Percentiles rank a stretch among this genome's conserved stretches.
Conservation (phyloP, 2,888 invertebrate genomes). For the Stenurella melanura region DNA sequence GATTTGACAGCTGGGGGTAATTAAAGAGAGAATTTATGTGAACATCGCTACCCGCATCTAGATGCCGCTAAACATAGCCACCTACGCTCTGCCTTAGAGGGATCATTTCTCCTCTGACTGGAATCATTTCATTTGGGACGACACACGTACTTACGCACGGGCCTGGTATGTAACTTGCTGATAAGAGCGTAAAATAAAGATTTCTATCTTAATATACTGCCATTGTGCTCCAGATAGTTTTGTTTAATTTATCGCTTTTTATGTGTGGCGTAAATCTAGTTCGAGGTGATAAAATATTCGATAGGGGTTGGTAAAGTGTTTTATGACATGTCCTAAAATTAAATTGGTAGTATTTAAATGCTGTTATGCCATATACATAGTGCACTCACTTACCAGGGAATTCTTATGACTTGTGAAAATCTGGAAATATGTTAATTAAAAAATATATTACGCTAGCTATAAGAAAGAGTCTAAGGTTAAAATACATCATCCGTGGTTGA, state of each 20-base stretch:
- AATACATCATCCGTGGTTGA: too few species aligned
- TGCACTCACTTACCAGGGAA: too few species aligned
- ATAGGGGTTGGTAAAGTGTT: conserved; percentile 38
- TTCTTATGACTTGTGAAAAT: too few species aligned
- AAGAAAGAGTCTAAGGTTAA: too few species aligned
- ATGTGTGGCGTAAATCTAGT: conserved; percentile 32
- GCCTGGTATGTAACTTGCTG: conserved; percentile 36
- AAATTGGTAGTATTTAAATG: not conserved
- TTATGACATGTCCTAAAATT: conserved; percentile 25
- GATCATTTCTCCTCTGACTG: conserved; percentile 55
- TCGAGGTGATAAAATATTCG: conserved; percentile 35
- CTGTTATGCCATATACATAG: too few species aligned
- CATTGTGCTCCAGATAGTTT: conserved; percentile 61
- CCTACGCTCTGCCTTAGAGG: conserved; percentile 58
- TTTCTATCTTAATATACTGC: conserved; percentile 63
- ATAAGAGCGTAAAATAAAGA: conserved; percentile 55
- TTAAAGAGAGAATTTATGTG: conserved; percentile 74
- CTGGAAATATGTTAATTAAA: too few species aligned
- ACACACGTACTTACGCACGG: conserved; percentile 32
- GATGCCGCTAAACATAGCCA: conserved; percentile 65
- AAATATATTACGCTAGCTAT: too few species aligned
- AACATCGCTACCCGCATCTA: conserved; percentile 71
- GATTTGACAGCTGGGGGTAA: conserved; percentile 79
- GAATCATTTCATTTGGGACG: conserved; percentile 42
- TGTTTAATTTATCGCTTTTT: conserved; percentile 42